Conservation (phyloP, 2,113 vertebrate genomes). For the Microtus ochrogaster region DNA sequence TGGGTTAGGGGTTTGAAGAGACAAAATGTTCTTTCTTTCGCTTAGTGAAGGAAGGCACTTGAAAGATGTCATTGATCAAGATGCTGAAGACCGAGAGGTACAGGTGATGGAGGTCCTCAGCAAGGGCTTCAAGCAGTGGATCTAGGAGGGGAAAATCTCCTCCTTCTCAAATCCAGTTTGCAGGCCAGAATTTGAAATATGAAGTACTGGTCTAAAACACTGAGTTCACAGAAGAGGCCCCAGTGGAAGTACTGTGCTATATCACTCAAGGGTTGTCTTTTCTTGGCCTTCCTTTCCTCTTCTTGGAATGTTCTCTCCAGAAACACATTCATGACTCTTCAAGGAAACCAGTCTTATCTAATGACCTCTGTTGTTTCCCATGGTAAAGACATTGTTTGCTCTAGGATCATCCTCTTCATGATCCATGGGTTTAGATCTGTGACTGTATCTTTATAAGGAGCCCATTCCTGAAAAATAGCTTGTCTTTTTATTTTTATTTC, state of each 20-base stretch:
- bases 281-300: not conserved
- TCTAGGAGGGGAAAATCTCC: not conserved
- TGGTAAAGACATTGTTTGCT: not conserved
- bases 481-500: not conserved
- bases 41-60: not conserved
- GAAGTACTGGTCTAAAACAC: not conserved
- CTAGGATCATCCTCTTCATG: not conserved
- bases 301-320: not conserved
- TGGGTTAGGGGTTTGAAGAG: not conserved
- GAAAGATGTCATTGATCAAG: not conserved
- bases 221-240: not conserved
- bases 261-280: not conserved
- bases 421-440: not conserved
- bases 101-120: not conserved
- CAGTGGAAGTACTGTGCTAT: not conserved
- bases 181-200: not conserved
- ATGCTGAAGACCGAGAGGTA: not conserved
- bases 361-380: not conserved
- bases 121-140: not conserved
- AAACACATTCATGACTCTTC: not conserved
- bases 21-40: not conserved
- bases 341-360: not conserved
- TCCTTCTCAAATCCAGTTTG: not conserved
- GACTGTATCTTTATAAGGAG: not conserved
- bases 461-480: not conserved